Base-by-base conservation (phyloP, 2,113 vertebrate genomes). In the Saiga tatarica region DNA sequence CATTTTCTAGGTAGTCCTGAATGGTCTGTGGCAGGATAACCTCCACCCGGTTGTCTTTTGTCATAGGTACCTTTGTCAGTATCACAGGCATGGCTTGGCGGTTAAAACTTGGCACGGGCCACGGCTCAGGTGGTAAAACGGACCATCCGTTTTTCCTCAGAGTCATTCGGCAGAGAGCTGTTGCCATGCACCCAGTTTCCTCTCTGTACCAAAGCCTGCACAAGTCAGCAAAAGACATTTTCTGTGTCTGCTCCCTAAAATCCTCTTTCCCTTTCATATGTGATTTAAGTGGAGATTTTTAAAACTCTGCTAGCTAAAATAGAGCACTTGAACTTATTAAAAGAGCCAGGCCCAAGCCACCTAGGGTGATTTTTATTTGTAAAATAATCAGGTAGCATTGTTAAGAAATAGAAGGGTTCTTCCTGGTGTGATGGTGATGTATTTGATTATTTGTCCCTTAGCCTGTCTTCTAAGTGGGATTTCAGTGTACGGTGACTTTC, bases 391-490 rank as follows among this genome's bases (percentile, higher is more conserved):
- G 21, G 50, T 23, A 45, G 30, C 71, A 12, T 50, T 62, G 30
- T 85, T 60, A 45, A 78, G 64, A n/a, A 60, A 53, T 71, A 50
- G 36, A 88, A 91, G 39, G 64, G 17, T 79, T 47, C 45, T 96
- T 76, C 57, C 28, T 52, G 50, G 26, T 30, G 21, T 15, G 21
- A 39, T 52, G 47, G 45, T 62, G 57, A 83, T 26, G 55, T 21
- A 26, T 62, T 23, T 74, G 36, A 42, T 84, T 36, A 45, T 78
- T n/a, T 94, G 23, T 95, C 53, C 84, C 71, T 83, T 88, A 60
- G 30, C 55, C 52, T 95, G 36, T 89, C 94, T 93, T 86, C 71
- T 92, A 33, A 90, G 89, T 95, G 90, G 45, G n/a, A 94, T 86
- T 79, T 89, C 57, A 19, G 0, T 90, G 74, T 93, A 85, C 57